phyloP scores from a whole-genome alignment of 2,797 vertebrate genomes.

The Heterohyrax brucei region DNA sequence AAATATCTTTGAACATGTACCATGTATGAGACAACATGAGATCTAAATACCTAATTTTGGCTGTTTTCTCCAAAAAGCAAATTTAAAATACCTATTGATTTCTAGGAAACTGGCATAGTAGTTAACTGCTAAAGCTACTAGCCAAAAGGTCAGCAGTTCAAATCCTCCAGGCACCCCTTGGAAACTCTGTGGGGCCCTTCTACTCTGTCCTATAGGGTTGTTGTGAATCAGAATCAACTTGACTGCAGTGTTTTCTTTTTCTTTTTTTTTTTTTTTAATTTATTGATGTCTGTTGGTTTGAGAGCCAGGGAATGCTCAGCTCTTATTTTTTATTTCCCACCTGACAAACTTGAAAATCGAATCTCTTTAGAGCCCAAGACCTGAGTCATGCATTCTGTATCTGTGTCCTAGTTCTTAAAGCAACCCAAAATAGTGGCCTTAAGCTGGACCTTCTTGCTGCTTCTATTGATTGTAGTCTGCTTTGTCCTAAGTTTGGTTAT shows the following conservation, averaged over 20 bases:
- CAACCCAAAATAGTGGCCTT: not conserved
- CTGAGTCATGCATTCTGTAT: not conserved
- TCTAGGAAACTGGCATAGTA: not conserved
- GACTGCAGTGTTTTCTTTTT: too few species aligned
- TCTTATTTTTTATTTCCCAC: not conserved
- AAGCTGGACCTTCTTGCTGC: not conserved
- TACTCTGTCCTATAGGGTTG: too few species aligned
- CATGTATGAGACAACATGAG: not conserved
- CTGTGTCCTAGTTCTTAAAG: not conserved
- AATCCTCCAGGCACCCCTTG: too few species aligned
- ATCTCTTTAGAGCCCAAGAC: not conserved
- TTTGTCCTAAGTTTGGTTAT: not conserved
- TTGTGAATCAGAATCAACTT: too few species aligned
- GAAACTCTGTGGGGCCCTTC: too few species aligned
- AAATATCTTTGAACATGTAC: conserved; percentile 29
- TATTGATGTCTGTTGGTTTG: not conserved
- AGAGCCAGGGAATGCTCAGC: not conserved
- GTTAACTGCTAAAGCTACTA: too few species aligned
- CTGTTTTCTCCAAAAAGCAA: not conserved
- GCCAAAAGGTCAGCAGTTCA: too few species aligned
- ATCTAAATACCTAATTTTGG: conserved; percentile 1
- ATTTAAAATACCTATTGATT: conserved; percentile 29
- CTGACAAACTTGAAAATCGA: not conserved
- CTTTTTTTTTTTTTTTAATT: too few species aligned
- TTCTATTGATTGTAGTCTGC: not conserved